Base-by-base conservation (phyloP, 2,797 vertebrate species). In the Tinamus major region DNA sequence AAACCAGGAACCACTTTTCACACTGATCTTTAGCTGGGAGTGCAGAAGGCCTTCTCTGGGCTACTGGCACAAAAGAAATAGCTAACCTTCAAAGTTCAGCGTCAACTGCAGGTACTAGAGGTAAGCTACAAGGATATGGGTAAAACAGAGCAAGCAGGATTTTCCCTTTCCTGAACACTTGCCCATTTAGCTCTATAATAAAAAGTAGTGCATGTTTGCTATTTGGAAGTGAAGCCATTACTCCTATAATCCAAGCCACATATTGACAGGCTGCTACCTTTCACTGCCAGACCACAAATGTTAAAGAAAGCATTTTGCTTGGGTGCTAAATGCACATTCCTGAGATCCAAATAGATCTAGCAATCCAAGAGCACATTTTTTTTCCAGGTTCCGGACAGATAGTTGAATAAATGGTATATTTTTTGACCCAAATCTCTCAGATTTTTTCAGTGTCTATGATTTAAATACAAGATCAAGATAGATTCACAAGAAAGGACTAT, bases 381-480 rank as follows among this genome's bases (percentile, higher is more conserved):
- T 84, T 81, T 48, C 63, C 64, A 88, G 46, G 68, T 75, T 94
- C 90, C 48, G 79, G 76, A 69, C 31, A 83, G 9, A 23, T 41
- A n/a, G 49, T 26, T 90, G 51, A 87, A 94, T 78, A 21, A 46
- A 35, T 56, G 21, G 9, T 10, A 23, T 56, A 31, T 21, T 88
- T 90, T 93, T 87, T 69, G 5, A 23, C 46, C 49, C 18, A 27
- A 69, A 51, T 21, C 26, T 79, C 65, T 71, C 81, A 41, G 8
- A 64, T 79, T 82, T 55, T 12, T 78, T 95, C 76, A 26, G 23
- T 13, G 16, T 8, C 65, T 83, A 41, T 5, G 24, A 78, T 82
- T 85, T 70, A 87, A 89, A 86, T 26, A 58, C 6, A 59, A 64
- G 58, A 91, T 83, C 63, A 78, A 85, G 91, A 92, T 6, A 89